Percentiles rank a stretch among this genome's conserved stretches.
Conservation (phyloP, 2,888 invertebrate species). For the Rapana venosa region DNA sequence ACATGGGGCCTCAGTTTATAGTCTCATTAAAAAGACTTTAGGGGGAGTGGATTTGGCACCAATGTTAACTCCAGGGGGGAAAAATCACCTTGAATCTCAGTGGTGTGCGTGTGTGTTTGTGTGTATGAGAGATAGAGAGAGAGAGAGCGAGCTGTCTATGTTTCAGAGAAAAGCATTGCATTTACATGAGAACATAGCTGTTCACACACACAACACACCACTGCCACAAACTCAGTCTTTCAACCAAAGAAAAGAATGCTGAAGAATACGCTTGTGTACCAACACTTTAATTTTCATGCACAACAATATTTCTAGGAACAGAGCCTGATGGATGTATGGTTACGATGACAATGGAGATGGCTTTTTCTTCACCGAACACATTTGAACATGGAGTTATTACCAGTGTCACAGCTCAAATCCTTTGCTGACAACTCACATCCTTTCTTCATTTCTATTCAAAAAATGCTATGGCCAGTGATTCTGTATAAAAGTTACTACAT, state of each 20-base stretch:
- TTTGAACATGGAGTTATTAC: background rate
- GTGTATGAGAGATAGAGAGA: too few species aligned
- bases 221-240: too few species aligned
- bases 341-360: background rate
- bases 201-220: background rate
- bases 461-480: background rate
- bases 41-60: too few species aligned
- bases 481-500: too few species aligned
- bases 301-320: constrained; percentile 21
- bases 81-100: too few species aligned
- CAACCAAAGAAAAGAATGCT: background rate
- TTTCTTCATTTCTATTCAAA: background rate
- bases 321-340: background rate
- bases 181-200: background rate
- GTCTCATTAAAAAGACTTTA: too few species aligned
- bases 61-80: too few species aligned
- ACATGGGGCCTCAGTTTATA: too few species aligned
- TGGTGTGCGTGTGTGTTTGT: too few species aligned
- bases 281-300: constrained; percentile 33
- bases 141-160: too few species aligned
- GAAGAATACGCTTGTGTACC: background rate
- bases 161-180: too few species aligned
- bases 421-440: background rate
- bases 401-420: background rate
- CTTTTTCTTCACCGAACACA: background rate